phyloP scores from a whole-genome alignment of 2,113 vertebrate genomes.

The Bos taurus region ARS-UCD2.0 NC_037351.1:17619001-17619500 shows the following conservation, averaged over 20 bases:
- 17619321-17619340: background rate
- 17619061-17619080: background rate
- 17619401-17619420: background rate
- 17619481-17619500: background rate
- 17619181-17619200: background rate
- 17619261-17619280: background rate
- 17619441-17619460: background rate
- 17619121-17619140: background rate
- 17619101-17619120: background rate
- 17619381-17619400: background rate
- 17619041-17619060: background rate
- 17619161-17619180: background rate
- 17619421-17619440: background rate
- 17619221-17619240: background rate
- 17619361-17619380: background rate
- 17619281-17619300: slow-evolving; percentile 26
- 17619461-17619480: background rate
- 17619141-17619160: background rate
- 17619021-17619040: background rate
- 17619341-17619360: background rate
- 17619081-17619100: background rate
- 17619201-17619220: background rate
- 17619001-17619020: background rate
- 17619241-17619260: background rate
- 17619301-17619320: background rate